phyloP scores from a whole-genome alignment of 2,797 vertebrate genomes.

The Gymnoscopelus microlampas region DNA sequence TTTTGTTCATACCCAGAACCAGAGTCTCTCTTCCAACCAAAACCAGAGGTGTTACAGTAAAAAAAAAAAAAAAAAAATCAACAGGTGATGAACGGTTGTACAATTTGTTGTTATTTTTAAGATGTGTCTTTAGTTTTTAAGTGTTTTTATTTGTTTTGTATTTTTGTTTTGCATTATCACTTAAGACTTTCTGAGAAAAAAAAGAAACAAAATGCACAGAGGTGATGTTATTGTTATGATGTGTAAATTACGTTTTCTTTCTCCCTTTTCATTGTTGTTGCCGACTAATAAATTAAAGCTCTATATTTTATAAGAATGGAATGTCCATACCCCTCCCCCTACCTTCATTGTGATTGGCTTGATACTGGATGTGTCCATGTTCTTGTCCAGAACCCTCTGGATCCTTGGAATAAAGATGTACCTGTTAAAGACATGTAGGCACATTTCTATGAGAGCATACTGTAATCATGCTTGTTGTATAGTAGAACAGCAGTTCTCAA shows the following conservation, averaged over 20 bases:
- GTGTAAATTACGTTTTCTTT: conserved; percentile 77
- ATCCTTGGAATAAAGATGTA: conserved; percentile 78
- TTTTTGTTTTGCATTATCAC: conserved; percentile 65
- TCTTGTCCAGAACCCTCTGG: conserved; percentile 66
- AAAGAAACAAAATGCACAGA: conserved; percentile 74
- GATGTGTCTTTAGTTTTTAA: conserved; percentile 70
- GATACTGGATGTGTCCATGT: conserved; percentile 72
- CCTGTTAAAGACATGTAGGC: conserved; percentile 70
- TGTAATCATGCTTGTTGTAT: neutral
- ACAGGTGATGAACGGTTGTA: conserved; percentile 55
- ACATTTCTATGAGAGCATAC: conserved; percentile 66
- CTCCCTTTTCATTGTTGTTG: conserved; percentile 81
- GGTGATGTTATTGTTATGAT: conserved; percentile 80
- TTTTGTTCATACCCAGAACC: conserved; percentile 50
- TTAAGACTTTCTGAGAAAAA: conserved; percentile 55
- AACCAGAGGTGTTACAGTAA: conserved; percentile 36
- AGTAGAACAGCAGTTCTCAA: no score
- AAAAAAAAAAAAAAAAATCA: conserved; percentile 11
- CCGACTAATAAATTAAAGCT: conserved; percentile 88
- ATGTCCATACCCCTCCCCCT: conserved; percentile 70
- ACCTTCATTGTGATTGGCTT: conserved; percentile 73
- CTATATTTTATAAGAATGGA: conserved; percentile 87
- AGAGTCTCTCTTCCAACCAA: conserved; percentile 38
- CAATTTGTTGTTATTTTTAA: conserved; percentile 75
- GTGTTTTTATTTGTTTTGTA: conserved; percentile 66